A percentile compares a stretch with the other conserved stretches of the same genome.
Conservation (phyloP, 2,888 invertebrate genomes). For the Dorcus hopei region DNA sequence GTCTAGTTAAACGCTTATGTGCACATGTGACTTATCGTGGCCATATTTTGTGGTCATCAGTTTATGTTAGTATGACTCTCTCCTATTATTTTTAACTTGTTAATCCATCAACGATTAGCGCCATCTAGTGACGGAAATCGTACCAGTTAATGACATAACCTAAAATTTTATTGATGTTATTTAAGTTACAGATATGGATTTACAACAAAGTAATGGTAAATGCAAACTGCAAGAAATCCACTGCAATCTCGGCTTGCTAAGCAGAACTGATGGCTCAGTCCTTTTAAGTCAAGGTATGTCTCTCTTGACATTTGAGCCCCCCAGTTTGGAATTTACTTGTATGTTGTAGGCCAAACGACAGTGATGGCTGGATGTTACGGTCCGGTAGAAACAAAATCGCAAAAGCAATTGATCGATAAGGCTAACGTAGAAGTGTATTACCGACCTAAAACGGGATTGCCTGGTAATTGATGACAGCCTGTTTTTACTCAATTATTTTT, state of each 20-base stretch:
- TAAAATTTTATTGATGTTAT: too few relatives aligned
- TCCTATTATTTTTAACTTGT: too few relatives aligned
- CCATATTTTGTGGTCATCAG: too few relatives aligned
- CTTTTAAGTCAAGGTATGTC: constrained; percentile 70
- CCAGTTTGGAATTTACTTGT: too few relatives aligned
- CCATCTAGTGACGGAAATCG: too few relatives aligned
- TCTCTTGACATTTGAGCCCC: neutral
- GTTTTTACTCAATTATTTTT: constrained; percentile 5
- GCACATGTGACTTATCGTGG: too few relatives aligned
- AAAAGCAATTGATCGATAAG: constrained; percentile 74
- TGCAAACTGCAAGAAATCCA: constrained; percentile 29
- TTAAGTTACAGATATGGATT: too few relatives aligned
- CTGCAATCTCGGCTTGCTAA: constrained; percentile 70
- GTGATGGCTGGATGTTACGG: constrained; percentile 78
- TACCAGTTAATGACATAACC: too few relatives aligned
- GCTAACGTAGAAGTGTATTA: constrained; percentile 77
- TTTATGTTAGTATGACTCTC: too few relatives aligned
- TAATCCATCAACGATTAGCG: too few relatives aligned
- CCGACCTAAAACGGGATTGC: constrained; percentile 72
- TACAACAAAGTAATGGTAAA: neutral
- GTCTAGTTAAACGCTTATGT: too few relatives aligned
- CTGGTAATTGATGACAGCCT: constrained; percentile 46
- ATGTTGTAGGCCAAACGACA: constrained; percentile 69
- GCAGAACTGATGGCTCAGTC: constrained; percentile 75
- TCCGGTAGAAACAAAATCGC: constrained; percentile 74